These are phyloP conservation scores for Lepidurus arcticus DNA, from an alignment of 1,140 invertebrate species.

Conservation along the genomic window DNA sequence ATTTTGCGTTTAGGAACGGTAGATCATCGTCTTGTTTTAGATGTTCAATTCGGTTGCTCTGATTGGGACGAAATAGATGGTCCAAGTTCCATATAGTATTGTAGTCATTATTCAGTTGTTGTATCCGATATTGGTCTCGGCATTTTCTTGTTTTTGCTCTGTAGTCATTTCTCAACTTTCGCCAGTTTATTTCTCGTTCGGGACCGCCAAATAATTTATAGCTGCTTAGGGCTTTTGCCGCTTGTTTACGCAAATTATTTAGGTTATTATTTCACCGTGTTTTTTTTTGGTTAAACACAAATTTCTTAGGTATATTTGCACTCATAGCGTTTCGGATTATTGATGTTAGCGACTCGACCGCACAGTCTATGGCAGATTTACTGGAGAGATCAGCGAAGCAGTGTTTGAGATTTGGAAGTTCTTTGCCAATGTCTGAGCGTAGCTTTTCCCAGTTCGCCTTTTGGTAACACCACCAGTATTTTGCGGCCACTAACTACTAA, in stretches of 20 bases:
- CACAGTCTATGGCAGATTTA: not conserved
- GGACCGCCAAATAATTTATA: not conserved
- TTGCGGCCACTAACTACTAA: not conserved
- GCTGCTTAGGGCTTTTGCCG: not conserved
- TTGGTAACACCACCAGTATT: not conserved
- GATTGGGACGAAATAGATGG: not conserved
- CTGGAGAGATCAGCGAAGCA: constrained; percentile 16
- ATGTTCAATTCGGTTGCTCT: not conserved
- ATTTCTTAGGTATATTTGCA: not conserved
- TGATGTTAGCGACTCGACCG: not conserved
- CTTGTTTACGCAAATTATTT: not conserved
- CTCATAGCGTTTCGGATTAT: not conserved
- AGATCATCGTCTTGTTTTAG: not conserved
- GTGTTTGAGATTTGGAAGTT: not conserved
- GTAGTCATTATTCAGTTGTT: constrained; percentile 19
- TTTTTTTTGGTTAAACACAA: not conserved
- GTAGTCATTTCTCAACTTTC: not conserved
- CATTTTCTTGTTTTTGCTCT: constrained; percentile 23
- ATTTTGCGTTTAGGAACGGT: not conserved
- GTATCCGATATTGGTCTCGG: constrained; percentile 13
- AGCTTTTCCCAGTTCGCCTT: constrained; percentile 25
- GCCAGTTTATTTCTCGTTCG: not conserved
- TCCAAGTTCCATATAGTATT: not conserved
- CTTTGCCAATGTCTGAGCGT: constrained; percentile 1
- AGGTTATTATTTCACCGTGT: not conserved